Evolutionary conservation across 2,113 vertebrate species (phyloP), one percentile per base, ranked within the genome.

Genomic region (Aspiorhynchus laticeps): DNA sequence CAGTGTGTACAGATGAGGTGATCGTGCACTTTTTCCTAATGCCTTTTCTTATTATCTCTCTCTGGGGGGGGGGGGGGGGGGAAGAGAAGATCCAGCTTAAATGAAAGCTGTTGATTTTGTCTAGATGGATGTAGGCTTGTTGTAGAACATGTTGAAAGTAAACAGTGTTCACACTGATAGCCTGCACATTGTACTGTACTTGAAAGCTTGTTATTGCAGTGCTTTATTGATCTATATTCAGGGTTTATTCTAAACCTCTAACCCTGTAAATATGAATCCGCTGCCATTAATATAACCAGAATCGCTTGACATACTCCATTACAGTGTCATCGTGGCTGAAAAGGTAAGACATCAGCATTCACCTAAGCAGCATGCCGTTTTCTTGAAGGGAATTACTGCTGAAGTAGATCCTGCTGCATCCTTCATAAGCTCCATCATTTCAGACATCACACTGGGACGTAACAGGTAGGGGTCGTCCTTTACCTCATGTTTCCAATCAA

Each of bases 401-500:
- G 21, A 73, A 24, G 41, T 76, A 51, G 26, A n/a, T 83, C 28
- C 28, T 69, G 63, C 81, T 24, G 17, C 61, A 71, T 33, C 15
- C 63, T 33, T 48, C 41, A 83, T 69, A 59, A 80, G 28, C 61
- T 73, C 43, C 59, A 71, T 86, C 85, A 65, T 56, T 31, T 51
- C 46, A 41, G 63, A 33, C 63, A 69, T 73, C 83, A 84, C 67
- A 41, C 83, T 84, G 48, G 48, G 48, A 11, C 6, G 21, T 38
- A 59, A 75, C 4, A 2, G 71, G 77, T 31, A 71, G 78, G 19
- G 21, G 9, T 2, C 71, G 12, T 48, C 61, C 76, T 63, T 48
- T 41, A 43, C 74, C 61, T 85, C 80, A 85, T 87, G 88, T 86
- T 90, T 79, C 89, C 90, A 87, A 82, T 88, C 91, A 92, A 91